phyloP scores from a whole-genome alignment of 37 sponge, comb jelly and placozoan species.

The Mnemiopsis leidyi region DNA sequence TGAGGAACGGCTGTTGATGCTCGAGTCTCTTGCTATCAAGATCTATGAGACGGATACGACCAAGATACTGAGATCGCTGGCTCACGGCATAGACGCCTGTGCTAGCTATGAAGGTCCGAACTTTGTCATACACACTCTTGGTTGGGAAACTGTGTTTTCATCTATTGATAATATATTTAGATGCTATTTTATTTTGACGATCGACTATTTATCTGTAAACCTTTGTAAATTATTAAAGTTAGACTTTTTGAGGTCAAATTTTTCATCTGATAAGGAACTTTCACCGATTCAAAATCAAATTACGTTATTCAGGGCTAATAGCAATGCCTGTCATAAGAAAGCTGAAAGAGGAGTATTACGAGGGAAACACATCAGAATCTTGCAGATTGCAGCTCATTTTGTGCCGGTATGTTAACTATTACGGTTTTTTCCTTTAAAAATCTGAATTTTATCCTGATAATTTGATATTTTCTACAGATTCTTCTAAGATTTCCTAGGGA shows the following conservation, averaged over 20 bases:
- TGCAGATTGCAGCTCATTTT: constrained; percentile 41
- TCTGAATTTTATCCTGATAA: too few relatives aligned
- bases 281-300: not conserved
- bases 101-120: constrained; percentile 51
- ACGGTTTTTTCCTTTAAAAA: too few relatives aligned
- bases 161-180: too few relatives aligned
- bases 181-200: too few relatives aligned
- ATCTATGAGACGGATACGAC: constrained; percentile 30
- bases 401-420: too few relatives aligned
- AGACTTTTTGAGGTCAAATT: too few relatives aligned
- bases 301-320: not conserved
- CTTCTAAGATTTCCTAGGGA: too few relatives aligned
- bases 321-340: constrained; percentile 49
- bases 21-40: constrained; percentile 57
- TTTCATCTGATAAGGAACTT: not conserved
- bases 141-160: too few relatives aligned
- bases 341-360: constrained; percentile 55
- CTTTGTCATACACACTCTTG: too few relatives aligned
- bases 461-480: too few relatives aligned
- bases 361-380: constrained; percentile 58
- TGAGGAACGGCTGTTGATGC: not conserved
- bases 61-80: constrained; percentile 53
- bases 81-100: constrained; percentile 45
- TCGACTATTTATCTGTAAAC: too few relatives aligned
- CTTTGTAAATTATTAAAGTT: too few relatives aligned